Base-by-base conservation (phyloP, 2,888 invertebrate genomes). In the Microctonus hyperodae region DNA sequence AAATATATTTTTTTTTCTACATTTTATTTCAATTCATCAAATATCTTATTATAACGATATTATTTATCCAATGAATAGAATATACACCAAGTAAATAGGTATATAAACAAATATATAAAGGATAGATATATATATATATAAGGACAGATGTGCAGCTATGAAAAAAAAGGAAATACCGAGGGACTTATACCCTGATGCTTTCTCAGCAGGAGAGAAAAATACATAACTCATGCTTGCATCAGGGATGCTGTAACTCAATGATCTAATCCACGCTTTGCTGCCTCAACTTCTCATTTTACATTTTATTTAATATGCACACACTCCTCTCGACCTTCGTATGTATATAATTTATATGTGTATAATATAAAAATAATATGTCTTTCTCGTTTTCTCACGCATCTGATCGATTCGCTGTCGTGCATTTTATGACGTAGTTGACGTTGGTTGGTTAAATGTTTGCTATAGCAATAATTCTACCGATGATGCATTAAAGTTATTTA, bases 171-270 rank as follows among this genome's bases (percentile, higher is more conserved):
- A n/a, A n/a, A n/a, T n/a, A n/a, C n/a, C n/a, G 10, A 11, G 51
- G 51, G 22, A 57, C 57, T 51, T 13, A 22, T 23, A n/a, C n/a
- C n/a, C n/a, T n/a, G n/a, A n/a, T 22, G 33, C n/a, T 44, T 4
- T 57, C 65, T 56, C 40, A 40, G 64, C 55, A 55, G 56, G 64
- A 56, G 56, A 53, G 37, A 63, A 51, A n/a, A 62, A 53, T 13
- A 40, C n/a, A n/a, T n/a, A n/a, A n/a, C n/a, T n/a, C n/a, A 53
- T n/a, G n/a, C 51, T 25, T 37, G 5, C 51, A 65, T 31, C 65
- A 33, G 53, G 51, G 51, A 59, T 65, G 65, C 51, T 51, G 53
- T 59, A 65, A 65, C 59, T 31, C 20, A 40, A 65, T 65, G 65
- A 65, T 44, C 65, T 65, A 65, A 65, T 53, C 25, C 50, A 53